Evolutionary conservation across 1,140 invertebrate genomes (phyloP).

Genomic region (Eriosoma lanigerum): DNA sequence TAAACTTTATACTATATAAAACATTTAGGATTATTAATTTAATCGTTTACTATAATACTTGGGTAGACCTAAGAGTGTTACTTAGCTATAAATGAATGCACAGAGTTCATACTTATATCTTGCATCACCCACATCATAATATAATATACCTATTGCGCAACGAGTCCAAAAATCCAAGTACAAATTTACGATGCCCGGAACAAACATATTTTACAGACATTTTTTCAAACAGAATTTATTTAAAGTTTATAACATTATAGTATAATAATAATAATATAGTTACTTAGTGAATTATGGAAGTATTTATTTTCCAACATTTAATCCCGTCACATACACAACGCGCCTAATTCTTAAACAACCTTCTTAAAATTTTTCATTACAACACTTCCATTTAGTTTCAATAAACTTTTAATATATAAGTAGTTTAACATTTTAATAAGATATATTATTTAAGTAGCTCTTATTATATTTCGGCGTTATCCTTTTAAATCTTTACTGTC

Average conservation of each 20-base stretch:
- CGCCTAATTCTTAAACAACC: too few relatives aligned
- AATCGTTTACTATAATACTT: neutral
- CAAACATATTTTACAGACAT: too few relatives aligned
- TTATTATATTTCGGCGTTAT: slow-evolving; percentile 1
- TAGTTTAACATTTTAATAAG: slow-evolving; percentile 29
- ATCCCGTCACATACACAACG: neutral
- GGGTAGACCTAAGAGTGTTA: neutral
- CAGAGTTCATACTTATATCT: neutral
- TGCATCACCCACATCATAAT: neutral
- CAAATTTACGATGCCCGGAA: too few relatives aligned
- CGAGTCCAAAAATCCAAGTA: too few relatives aligned
- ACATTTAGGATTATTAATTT: slow-evolving; percentile 29
- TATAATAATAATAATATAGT: too few relatives aligned
- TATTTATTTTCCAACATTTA: neutral
- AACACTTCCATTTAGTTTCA: slow-evolving; percentile 17
- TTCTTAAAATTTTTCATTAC: neutral
- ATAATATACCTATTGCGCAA: too few relatives aligned
- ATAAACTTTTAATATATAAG: slow-evolving; percentile 1
- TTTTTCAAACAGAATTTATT: too few relatives aligned
- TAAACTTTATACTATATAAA: slow-evolving; percentile 12
- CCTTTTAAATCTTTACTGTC: slow-evolving; percentile 2
- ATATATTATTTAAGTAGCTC: slow-evolving; percentile 13
- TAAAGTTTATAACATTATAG: too few relatives aligned
- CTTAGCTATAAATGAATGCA: neutral
- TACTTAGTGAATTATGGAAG: too few relatives aligned